Evolutionary conservation across 2,888 invertebrate species (phyloP), one percentile per base, ranked within the genome.

Genomic region (Callosobruchus maculatus): DNA sequence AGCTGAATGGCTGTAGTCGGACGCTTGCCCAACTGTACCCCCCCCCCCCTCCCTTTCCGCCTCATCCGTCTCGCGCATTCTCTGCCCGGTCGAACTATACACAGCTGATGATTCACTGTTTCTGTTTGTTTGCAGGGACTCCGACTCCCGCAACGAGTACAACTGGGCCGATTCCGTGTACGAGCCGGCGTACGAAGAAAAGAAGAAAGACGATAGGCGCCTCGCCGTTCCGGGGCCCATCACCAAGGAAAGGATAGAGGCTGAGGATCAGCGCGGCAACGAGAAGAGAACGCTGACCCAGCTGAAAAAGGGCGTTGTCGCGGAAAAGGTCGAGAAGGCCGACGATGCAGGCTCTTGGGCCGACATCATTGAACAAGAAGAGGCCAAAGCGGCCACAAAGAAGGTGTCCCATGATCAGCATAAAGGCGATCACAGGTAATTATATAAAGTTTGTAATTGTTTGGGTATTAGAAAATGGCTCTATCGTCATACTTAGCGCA

Each of bases 211-310:
- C 49, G 49, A 49, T 49, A 68, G 88, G 26, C 85, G 90, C 26
- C 85, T 89, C 72, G 87, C 77, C 2, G 89, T 90, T n/a, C 90
- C 90, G 0, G 90, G 90, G 21, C 90, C 91, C 0, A 90, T 91
- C 13, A 91, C 90, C 0, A 88, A 90, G 76, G 91, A 91, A 74
- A 89, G 90, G 78, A 86, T 91, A 21, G 91, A 90, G 81, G 90
- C 90, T 0, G 90, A 90, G 68, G 90, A 91, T 82, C 80, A 88
- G 68, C 87, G 88, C 77, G 22, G 68, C 7, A 85, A 83, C 31
- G 89, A 89, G 76, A 89, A 89, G 76, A 85, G 89, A 21, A 88
- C 85, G 78, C 83, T 90, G 74, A 90, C 88, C 2, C 89, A 89
- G 77, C 79, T 89, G 76, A 90, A 90, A 79, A 77, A 75, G 68